These are phyloP conservation scores for Syritta pipiens DNA, from an alignment of 2,888 invertebrate genomes.

Conservation along the genomic window DNA sequence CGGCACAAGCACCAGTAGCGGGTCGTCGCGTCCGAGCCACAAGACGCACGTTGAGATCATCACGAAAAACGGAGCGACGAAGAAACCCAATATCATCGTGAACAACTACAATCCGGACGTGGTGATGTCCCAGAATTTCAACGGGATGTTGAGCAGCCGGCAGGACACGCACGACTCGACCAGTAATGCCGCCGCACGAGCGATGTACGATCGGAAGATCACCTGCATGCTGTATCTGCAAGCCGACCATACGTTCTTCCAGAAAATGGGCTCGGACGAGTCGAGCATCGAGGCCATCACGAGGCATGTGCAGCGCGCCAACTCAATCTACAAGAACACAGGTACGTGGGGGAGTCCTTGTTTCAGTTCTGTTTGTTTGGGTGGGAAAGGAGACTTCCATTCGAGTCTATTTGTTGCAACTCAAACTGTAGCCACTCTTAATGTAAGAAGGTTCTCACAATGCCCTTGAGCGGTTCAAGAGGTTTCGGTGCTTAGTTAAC, in stretches of 20 bases:
- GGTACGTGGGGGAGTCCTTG: constrained; percentile 84
- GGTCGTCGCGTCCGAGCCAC: constrained; percentile 82
- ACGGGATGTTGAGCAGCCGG: constrained; percentile 76
- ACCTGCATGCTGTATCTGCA: constrained; percentile 97
- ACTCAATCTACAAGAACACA: constrained; percentile 91
- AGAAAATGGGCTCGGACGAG: constrained; percentile 95
- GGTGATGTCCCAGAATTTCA: constrained; percentile 76
- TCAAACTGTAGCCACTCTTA: too few relatives aligned
- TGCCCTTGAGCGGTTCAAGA: too few relatives aligned
- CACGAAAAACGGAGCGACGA: constrained; percentile 84
- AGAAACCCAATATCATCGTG: constrained; percentile 83
- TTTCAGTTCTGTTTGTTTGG: too few relatives aligned
- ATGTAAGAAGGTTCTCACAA: too few relatives aligned
- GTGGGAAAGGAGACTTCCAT: too few relatives aligned
- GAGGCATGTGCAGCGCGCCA: constrained; percentile 95
- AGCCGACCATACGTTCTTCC: constrained; percentile 97
- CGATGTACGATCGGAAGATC: constrained; percentile 87
- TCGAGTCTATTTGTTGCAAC: too few relatives aligned
- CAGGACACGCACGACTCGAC: constrained; percentile 70
- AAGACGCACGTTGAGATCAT: constrained; percentile 85
- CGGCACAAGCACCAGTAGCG: constrained; percentile 71
- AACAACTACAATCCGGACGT: constrained; percentile 81
- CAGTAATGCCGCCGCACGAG: constrained; percentile 75
- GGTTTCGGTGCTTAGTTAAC: too few relatives aligned
- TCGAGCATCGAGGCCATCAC: constrained; percentile 97